phyloP scores from a whole-genome alignment of 1,140 invertebrate genomes.

The Drosophila busckii region DNA sequence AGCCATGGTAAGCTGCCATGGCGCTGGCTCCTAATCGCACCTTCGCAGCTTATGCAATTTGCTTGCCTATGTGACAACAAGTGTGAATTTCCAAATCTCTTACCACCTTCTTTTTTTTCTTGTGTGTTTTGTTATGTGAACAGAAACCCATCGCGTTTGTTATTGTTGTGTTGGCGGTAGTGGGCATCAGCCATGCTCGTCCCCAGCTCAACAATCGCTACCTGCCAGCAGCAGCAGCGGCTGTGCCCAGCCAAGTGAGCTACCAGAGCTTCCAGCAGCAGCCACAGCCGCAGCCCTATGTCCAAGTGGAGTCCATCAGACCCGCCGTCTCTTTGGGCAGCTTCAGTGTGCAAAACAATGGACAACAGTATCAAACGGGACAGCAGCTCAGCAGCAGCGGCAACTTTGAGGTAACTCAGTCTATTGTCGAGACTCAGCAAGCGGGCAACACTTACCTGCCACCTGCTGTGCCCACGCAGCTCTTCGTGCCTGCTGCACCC shows the following conservation, averaged over 20 bases:
- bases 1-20: slow-evolving; percentile 61
- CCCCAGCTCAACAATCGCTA: slow-evolving; percentile 29
- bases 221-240: slow-evolving; percentile 37
- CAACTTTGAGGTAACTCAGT: slow-evolving; percentile 39
- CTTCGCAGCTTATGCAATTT: too few relatives aligned
- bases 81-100: slow-evolving; percentile 4
- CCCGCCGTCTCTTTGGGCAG: slow-evolving; percentile 53
- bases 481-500: slow-evolving; percentile 32
- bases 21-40: too few relatives aligned
- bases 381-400: slow-evolving; percentile 6
- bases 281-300: slow-evolving; percentile 14
- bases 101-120: background rate
- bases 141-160: slow-evolving; percentile 46
- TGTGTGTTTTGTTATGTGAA: slow-evolving; percentile 1
- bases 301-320: slow-evolving; percentile 50
- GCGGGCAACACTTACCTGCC: slow-evolving; percentile 40
- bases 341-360: slow-evolving; percentile 45
- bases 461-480: slow-evolving; percentile 25
- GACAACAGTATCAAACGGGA: background rate
- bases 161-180: slow-evolving; percentile 28
- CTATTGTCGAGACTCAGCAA: slow-evolving; percentile 34
- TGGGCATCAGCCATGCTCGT: slow-evolving; percentile 28
- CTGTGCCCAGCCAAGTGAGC: slow-evolving; percentile 20
- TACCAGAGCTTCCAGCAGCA: slow-evolving; percentile 32
- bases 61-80: background rate